Conservation (phyloP, 1,140 invertebrate genomes). For the Parapsyche elsis region DNA sequence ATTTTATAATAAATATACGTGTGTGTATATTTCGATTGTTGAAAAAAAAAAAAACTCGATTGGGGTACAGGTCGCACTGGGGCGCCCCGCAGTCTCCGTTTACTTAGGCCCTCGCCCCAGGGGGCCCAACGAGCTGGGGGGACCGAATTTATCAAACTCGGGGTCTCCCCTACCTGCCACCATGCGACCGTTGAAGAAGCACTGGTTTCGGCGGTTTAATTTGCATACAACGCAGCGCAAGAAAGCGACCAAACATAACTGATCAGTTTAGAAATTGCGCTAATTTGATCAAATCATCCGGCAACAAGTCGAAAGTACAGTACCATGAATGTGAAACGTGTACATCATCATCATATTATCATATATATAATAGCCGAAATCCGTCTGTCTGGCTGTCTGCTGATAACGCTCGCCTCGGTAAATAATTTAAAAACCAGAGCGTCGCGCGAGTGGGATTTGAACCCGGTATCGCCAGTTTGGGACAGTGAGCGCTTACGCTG, state of each 20-base stretch:
- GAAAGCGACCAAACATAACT: neutral
- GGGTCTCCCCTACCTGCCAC: slow-evolving; percentile 44
- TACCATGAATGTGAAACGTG: too few relatives aligned
- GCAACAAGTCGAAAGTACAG: too few relatives aligned
- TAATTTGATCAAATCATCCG: neutral
- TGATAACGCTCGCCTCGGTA: too few relatives aligned
- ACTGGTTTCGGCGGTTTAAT: neutral
- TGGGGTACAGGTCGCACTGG: slow-evolving; percentile 54
- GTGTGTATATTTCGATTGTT: neutral
- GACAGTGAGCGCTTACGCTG: too few relatives aligned
- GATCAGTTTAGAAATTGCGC: too few relatives aligned
- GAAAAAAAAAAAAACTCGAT: neutral
- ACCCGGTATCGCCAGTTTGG: too few relatives aligned
- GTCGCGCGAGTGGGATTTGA: too few relatives aligned
- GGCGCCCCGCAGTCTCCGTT: slow-evolving; percentile 69
- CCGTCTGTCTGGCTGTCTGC: too few relatives aligned
- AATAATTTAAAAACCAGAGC: too few relatives aligned
- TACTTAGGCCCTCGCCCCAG: slow-evolving; percentile 64
- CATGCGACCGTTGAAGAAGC: slow-evolving; percentile 2
- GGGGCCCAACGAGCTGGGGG: slow-evolving; percentile 56
- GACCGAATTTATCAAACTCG: slow-evolving; percentile 51
- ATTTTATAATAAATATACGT: neutral
- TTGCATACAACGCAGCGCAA: neutral
- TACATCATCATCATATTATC: too few relatives aligned
- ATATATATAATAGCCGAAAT: too few relatives aligned